Evolutionary conservation across 2,797 vertebrate species (phyloP).

Genomic region (Meriones psammophilus): DNA sequence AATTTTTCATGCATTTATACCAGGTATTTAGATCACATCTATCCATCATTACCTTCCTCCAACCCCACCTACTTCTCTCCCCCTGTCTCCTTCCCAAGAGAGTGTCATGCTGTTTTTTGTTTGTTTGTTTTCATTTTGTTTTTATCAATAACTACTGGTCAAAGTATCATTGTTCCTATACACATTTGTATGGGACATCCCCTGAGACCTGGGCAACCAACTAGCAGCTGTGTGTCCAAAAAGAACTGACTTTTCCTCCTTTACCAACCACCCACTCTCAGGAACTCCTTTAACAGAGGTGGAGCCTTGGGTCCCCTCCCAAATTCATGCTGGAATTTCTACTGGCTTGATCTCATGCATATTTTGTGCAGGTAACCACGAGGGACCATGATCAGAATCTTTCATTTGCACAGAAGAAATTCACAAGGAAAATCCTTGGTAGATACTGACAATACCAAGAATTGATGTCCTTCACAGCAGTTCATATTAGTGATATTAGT

Average conservation of each 20-base stretch:
- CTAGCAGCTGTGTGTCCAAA: background rate
- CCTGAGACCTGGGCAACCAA: background rate
- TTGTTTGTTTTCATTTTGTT: background rate
- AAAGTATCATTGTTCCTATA: background rate
- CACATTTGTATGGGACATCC: background rate
- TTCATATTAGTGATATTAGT: background rate
- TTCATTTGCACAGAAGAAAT: constrained; percentile 49
- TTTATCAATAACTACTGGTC: background rate
- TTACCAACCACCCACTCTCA: background rate
- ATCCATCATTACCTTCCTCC: background rate
- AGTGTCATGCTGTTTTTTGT: background rate
- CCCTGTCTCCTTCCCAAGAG: background rate
- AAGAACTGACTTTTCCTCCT: background rate
- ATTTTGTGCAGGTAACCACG: background rate
- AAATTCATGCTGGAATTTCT: background rate
- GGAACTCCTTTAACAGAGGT: background rate
- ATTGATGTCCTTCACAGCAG: constrained; percentile 7
- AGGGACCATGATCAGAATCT: constrained; percentile 21
- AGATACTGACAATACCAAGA: constrained; percentile 53
- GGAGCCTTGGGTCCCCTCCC: background rate
- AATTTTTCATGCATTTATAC: background rate
- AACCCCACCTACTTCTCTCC: background rate
- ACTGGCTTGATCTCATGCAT: background rate
- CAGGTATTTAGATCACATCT: background rate
- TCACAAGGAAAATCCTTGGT: constrained; percentile 36